Conservation (phyloP, 2,888 invertebrate genomes). For the Melieria picta region DNA sequence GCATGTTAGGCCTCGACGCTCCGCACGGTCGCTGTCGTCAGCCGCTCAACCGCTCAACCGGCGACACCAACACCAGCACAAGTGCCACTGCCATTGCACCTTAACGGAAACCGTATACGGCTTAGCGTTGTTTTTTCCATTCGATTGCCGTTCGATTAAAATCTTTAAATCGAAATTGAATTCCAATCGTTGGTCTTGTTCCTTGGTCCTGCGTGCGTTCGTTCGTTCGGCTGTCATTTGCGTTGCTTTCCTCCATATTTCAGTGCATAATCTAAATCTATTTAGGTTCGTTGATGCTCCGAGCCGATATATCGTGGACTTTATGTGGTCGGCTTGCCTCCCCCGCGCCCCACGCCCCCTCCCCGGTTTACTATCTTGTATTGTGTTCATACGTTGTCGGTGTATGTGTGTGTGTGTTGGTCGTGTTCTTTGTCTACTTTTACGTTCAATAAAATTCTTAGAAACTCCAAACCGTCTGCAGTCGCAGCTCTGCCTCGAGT, state of each 20-base stretch:
- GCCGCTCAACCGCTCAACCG: not conserved
- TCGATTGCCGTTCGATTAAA: conserved; percentile 32
- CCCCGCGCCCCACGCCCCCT: too few relatives aligned
- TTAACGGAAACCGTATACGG: not conserved
- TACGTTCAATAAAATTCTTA: conserved; percentile 32
- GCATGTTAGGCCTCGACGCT: not conserved
- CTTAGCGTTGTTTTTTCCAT: conserved; percentile 1
- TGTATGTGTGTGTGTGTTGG: conserved; percentile 2
- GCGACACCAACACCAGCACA: not conserved
- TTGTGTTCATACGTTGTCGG: too few relatives aligned
- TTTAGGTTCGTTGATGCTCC: conserved; percentile 8
- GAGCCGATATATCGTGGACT: conserved; percentile 10
- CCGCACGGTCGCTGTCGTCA: not conserved
- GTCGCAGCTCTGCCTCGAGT: not conserved
- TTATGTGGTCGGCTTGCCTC: too few relatives aligned
- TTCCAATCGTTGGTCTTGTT: conserved; percentile 11
- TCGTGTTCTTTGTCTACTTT: conserved; percentile 1
- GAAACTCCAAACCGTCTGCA: conserved; percentile 9
- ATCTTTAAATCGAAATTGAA: conserved; percentile 41
- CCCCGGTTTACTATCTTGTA: too few relatives aligned
- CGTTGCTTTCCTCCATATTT: conserved; percentile 24
- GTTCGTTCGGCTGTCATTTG: not conserved
- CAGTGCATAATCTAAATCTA: conserved; percentile 30
- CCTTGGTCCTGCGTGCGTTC: not conserved
- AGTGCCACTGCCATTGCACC: not conserved